phyloP scores from a whole-genome alignment of 2,888 invertebrate species.

The Sipha maydis region DNA sequence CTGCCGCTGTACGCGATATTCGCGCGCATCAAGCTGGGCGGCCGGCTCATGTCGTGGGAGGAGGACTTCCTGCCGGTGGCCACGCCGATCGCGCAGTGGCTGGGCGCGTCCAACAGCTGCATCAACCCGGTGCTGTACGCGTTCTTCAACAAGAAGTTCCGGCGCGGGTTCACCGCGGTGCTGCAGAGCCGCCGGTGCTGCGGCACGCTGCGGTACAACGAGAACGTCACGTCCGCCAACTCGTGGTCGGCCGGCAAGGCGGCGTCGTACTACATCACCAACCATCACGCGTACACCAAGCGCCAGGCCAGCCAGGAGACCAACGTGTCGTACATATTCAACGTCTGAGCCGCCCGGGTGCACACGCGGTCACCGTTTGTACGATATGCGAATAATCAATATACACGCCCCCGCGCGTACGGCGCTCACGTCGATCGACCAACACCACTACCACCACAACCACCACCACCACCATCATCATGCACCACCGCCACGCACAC shows the following conservation, averaged over 20 bases:
- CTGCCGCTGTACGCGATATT: constrained; percentile 90
- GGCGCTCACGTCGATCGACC: too few relatives aligned
- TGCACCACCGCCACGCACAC: too few relatives aligned
- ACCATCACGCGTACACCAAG: constrained; percentile 66
- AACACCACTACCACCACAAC: too few relatives aligned
- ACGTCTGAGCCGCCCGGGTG: constrained; percentile 66
- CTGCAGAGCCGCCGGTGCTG: constrained; percentile 87
- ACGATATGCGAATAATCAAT: too few relatives aligned
- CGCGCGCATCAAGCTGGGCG: constrained; percentile 85
- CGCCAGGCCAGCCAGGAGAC: constrained; percentile 71
- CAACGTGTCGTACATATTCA: constrained; percentile 75
- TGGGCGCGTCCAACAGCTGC: constrained; percentile 93
- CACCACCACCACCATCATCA: too few relatives aligned
- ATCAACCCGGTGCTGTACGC: constrained; percentile 93
- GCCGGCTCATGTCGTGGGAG: constrained; percentile 79
- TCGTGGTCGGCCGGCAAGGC: constrained; percentile 83
- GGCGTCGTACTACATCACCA: constrained; percentile 81
- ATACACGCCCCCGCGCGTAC: too few relatives aligned
- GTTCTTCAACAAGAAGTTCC: constrained; percentile 93
- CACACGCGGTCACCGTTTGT: background rate
- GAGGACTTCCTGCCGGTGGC: constrained; percentile 82
- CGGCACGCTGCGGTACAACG: constrained; percentile 85
- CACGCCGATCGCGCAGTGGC: constrained; percentile 90
- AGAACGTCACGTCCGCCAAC: constrained; percentile 80
- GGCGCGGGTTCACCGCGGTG: constrained; percentile 89